These are phyloP conservation scores for Emmelina monodactyla DNA, from an alignment of 2,888 invertebrate genomes.

Conservation along the genomic window DNA sequence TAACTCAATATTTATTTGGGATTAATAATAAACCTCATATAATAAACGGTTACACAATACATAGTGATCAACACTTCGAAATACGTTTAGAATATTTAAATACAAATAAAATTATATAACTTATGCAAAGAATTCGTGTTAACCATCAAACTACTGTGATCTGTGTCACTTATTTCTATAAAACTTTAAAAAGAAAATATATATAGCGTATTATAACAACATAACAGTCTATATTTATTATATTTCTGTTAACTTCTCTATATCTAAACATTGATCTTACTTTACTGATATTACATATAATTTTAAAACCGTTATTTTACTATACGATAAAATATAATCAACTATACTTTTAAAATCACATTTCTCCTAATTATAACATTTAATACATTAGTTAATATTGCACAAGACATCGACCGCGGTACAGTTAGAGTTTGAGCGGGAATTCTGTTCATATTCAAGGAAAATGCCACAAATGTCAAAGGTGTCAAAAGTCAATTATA, in stretches of 20 bases:
- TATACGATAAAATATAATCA: conserved; percentile 48
- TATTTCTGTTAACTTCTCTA: conserved; percentile 37
- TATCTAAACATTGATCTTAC: conserved; percentile 55
- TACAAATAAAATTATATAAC: background rate
- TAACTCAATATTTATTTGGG: conserved; percentile 62
- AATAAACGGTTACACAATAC: conserved; percentile 48
- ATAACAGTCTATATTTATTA: conserved; percentile 39
- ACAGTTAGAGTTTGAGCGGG: background rate
- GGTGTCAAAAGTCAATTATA: no score
- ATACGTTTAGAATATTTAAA: background rate
- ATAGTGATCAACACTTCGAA: conserved; percentile 45
- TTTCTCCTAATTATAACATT: conserved; percentile 59
- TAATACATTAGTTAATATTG: conserved; percentile 18
- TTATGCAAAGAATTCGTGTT: background rate
- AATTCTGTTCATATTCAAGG: no score
- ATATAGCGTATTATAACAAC: conserved; percentile 18
- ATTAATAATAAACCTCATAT: conserved; percentile 53
- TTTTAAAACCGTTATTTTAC: conserved; percentile 43
- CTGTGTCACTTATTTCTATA: background rate
- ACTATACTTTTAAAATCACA: conserved; percentile 63
- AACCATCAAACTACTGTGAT: background rate
- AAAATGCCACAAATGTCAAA: no score
- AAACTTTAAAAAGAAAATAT: conserved; percentile 12
- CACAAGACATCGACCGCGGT: background rate
- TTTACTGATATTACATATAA: conserved; percentile 49